Conservation (phyloP, 1,140 invertebrate genomes). For the Ostrea denselamellosa region DNA sequence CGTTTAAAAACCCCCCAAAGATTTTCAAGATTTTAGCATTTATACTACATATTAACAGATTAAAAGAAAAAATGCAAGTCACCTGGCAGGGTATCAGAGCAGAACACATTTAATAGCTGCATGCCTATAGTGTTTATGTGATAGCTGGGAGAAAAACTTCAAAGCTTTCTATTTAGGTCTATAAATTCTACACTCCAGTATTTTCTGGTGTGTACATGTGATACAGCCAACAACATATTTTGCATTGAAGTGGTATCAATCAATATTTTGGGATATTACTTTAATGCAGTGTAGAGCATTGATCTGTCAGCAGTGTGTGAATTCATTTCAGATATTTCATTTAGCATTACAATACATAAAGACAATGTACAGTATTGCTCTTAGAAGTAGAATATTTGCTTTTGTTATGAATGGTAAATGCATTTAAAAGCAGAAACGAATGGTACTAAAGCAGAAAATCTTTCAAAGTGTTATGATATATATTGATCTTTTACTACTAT, state of each 20-base stretch:
- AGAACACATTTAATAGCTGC: neutral
- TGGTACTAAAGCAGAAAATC: neutral
- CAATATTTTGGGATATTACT: conserved; percentile 13
- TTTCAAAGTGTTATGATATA: conserved; percentile 6
- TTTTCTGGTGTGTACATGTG: neutral
- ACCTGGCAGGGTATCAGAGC: conserved; percentile 3
- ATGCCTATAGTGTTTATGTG: conserved; percentile 19
- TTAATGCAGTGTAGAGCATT: neutral
- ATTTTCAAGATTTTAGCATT: too few species aligned
- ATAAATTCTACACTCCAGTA: neutral
- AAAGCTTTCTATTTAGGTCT: conserved; percentile 24
- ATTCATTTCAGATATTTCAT: neutral
- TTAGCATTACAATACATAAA: neutral
- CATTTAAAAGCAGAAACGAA: neutral
- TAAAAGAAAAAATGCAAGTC: neutral
- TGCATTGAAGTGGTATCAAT: conserved; percentile 10
- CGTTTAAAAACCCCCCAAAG: too few species aligned
- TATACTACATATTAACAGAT: too few species aligned
- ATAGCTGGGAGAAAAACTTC: conserved; percentile 12
- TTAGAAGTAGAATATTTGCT: neutral
- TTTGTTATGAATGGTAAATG: neutral
- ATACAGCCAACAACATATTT: neutral
- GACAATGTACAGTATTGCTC: neutral
- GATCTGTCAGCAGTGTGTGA: conserved; percentile 17
- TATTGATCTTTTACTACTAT: neutral